Evolutionary conservation across 2,888 invertebrate species (phyloP).

Genomic region (Empis livida): DNA sequence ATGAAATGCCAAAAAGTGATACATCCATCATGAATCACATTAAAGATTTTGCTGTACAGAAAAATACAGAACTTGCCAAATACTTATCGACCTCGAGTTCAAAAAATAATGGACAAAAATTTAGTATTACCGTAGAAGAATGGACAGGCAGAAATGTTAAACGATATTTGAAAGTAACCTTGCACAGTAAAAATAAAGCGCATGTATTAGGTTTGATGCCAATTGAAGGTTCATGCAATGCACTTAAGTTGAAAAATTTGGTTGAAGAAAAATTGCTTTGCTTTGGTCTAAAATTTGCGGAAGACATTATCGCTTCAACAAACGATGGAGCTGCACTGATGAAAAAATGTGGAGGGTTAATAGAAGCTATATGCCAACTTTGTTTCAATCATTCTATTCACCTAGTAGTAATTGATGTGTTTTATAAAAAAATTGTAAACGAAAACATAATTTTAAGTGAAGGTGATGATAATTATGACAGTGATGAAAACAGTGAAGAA

Average conservation of each 20-base stretch:
- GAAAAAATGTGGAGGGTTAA: neutral
- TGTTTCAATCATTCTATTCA: neutral
- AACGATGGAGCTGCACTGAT: neutral
- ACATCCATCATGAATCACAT: neutral
- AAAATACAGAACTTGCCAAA: neutral
- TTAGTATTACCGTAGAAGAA: neutral
- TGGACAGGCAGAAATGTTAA: neutral
- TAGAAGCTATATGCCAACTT: neutral
- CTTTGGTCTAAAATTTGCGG: neutral
- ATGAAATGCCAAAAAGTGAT: slow-evolving; percentile 2
- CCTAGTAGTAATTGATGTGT: neutral
- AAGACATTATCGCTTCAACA: neutral
- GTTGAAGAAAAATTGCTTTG: neutral
- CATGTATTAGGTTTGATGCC: neutral
- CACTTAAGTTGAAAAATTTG: neutral
- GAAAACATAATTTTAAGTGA: neutral
- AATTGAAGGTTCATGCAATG: neutral
- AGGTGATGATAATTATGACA: neutral
- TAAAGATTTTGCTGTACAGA: neutral
- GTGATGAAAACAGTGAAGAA: neutral
- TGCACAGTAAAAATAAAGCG: neutral
- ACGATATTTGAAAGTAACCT: neutral
- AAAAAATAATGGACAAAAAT: neutral
- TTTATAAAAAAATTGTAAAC: neutral
- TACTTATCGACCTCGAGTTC: neutral